Evolutionary conservation across 2,888 invertebrate genomes (phyloP), one percentile per base, ranked within the genome.

Genomic region (Pegoplata infirma): DNA sequence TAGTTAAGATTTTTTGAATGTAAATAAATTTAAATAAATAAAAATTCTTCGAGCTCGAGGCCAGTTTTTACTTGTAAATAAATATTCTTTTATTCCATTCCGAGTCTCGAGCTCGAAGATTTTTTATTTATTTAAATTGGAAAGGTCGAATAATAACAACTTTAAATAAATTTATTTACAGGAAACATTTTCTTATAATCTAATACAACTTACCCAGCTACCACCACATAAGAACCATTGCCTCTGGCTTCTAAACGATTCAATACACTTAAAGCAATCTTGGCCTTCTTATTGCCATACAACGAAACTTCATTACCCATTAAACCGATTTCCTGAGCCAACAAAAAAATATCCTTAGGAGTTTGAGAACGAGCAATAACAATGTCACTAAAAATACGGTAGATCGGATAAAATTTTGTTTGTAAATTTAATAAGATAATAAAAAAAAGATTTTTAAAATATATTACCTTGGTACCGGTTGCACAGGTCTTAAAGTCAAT

Each of bases 271-370:
- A 99, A 91, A 0, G 95, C 92, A 12, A 99, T 92, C 91, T 99
- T 99, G 10, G 98, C 99, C 89, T 98, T 99, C 83, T 94, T 97
- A 84, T 92, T 94, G 6, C 99, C 99, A 90, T 97, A 99, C 80
- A 94, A 93, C 5, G 96, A 96, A 25, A 98, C 92, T 90, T 99
- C 99, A 75, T 91, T 92, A 0, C 93, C 91, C 82, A 91, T 91
- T 66, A 99, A 89, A 0, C 97, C 97, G 79, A 98, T 94, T 91
- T 98, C 98, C 53, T 92, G 88, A 0, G 97, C 96, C 71, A 99
- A 88, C 80, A 91, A 89, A 0, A 89, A 88, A 64, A 98, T 95
- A 85, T 95, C 92, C 88, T 98, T 98, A 0, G 97, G 97, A 75
- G 92, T 93, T 88, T 98, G 98, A 0, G 94, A 91, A 75, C 97